These are phyloP conservation scores for Sarcophaga variegata DNA, from an alignment of 2,888 invertebrate genomes.

Conservation along the genomic window DNA sequence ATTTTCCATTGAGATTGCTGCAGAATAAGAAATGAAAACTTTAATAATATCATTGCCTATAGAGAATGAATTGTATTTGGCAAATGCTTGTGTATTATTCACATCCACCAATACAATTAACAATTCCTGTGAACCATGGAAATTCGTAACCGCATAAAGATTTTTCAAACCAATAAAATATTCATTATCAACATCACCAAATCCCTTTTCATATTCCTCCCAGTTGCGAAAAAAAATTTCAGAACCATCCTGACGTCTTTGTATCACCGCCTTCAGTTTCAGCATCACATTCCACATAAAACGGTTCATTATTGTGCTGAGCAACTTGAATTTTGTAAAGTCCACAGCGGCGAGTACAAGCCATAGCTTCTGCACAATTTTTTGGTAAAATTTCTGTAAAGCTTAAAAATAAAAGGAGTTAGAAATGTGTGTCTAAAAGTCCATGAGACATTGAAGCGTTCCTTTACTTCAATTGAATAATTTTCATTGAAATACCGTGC, in stretches of 20 bases:
- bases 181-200: not conserved
- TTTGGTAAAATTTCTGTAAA: slow-evolving; percentile 1
- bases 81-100: slow-evolving; percentile 3
- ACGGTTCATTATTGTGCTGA: slow-evolving; percentile 12
- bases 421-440: not conserved
- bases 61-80: slow-evolving; percentile 33
- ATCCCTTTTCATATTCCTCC: slow-evolving; percentile 26
- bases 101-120: slow-evolving; percentile 19
- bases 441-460: not conserved
- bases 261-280: slow-evolving; percentile 37
- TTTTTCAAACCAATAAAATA: slow-evolving; percentile 17
- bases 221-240: slow-evolving; percentile 26
- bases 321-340: slow-evolving; percentile 31
- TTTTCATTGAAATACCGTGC: no score
- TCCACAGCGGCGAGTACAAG: slow-evolving; percentile 40
- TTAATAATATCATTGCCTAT: slow-evolving; percentile 19
- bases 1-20: slow-evolving; percentile 41
- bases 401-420: not conserved
- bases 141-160: slow-evolving; percentile 14
- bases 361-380: slow-evolving; percentile 47
- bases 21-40: no score
- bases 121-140: slow-evolving; percentile 30
- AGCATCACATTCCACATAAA: slow-evolving; percentile 27
- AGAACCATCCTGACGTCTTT: slow-evolving; percentile 38
- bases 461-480: no score